Evolutionary conservation across 2,888 invertebrate species (phyloP).

Genomic region (Sminthurinus aureus): DNA sequence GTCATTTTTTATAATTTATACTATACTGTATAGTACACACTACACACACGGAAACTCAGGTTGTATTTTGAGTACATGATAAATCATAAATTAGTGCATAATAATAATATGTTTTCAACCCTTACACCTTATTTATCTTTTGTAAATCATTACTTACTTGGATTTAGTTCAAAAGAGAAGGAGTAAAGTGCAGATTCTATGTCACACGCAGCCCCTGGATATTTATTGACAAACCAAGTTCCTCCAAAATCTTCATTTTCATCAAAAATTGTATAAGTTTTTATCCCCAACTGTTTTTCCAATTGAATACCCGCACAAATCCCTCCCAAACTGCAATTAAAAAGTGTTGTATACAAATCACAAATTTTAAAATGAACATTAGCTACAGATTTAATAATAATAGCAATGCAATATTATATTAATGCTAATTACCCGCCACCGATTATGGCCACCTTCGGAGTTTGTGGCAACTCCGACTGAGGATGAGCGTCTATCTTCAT

Average conservation of each 20-base stretch:
- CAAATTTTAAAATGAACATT: too few relatives aligned
- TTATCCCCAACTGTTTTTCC: slow-evolving; percentile 46
- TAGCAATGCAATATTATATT: too few relatives aligned
- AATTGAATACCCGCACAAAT: slow-evolving; percentile 53
- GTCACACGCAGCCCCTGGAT: not conserved
- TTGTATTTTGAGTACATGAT: too few relatives aligned
- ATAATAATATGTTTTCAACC: not conserved
- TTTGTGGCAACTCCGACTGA: too few relatives aligned
- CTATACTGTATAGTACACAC: too few relatives aligned
- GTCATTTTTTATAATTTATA: too few relatives aligned
- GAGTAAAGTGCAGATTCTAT: not conserved
- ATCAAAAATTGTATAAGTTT: slow-evolving; percentile 51
- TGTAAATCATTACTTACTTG: not conserved
- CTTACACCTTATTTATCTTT: not conserved
- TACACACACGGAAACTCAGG: too few relatives aligned
- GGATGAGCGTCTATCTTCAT: too few relatives aligned
- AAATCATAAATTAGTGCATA: not conserved
- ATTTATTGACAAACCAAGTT: slow-evolving; percentile 45
- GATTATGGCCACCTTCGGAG: too few relatives aligned
- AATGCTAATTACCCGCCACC: too few relatives aligned
- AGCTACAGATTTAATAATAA: too few relatives aligned
- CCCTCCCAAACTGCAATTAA: slow-evolving; percentile 50
- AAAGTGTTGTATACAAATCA: too few relatives aligned
- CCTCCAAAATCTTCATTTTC: slow-evolving; percentile 53
- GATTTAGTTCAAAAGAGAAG: slow-evolving; percentile 3